A percentile compares a stretch with the other conserved stretches of the same genome.
Evolutionary conservation across 2,888 invertebrate genomes (phyloP).

Genomic region (Sinodicranocentrus sp.): DNA sequence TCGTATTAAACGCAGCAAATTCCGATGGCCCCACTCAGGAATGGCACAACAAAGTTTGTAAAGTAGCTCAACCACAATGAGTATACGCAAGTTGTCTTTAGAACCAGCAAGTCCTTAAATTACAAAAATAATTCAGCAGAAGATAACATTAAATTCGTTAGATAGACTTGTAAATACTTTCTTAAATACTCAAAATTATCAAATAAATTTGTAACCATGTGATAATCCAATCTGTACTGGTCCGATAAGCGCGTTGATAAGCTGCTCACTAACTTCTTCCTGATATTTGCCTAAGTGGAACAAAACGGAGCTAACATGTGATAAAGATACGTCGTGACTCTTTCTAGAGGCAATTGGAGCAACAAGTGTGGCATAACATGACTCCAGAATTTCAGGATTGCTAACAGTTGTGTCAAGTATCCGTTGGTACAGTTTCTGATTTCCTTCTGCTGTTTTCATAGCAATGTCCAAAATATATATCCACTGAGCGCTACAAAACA

Average conservation of each 20-base stretch:
- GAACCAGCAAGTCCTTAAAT: too few relatives aligned
- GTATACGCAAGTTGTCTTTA: too few relatives aligned
- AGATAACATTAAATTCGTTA: not conserved
- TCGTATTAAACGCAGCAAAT: constrained; percentile 70
- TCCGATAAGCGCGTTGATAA: constrained; percentile 74
- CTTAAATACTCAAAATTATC: too few relatives aligned
- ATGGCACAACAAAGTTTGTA: constrained; percentile 84
- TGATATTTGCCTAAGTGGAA: constrained; percentile 81
- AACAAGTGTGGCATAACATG: constrained; percentile 86
- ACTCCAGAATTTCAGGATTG: constrained; percentile 84
- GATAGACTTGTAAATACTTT: not conserved
- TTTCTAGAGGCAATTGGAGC: constrained; percentile 82
- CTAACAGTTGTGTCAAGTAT: constrained; percentile 82
- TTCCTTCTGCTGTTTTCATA: constrained; percentile 66
- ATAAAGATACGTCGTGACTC: constrained; percentile 73
- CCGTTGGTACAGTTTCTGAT: constrained; percentile 57
- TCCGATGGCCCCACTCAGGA: constrained; percentile 72
- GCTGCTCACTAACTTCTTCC: constrained; percentile 73
- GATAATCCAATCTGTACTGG: constrained; percentile 76
- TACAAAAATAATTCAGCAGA: not conserved
- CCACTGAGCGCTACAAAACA: constrained; percentile 76
- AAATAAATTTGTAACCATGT: too few relatives aligned
- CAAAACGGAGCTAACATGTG: constrained; percentile 80
- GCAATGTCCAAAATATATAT: constrained; percentile 76
- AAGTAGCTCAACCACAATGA: constrained; percentile 88